Evolutionary conservation across 2,113 vertebrate species (phyloP).

Genomic region (Petroica traversi): DNA sequence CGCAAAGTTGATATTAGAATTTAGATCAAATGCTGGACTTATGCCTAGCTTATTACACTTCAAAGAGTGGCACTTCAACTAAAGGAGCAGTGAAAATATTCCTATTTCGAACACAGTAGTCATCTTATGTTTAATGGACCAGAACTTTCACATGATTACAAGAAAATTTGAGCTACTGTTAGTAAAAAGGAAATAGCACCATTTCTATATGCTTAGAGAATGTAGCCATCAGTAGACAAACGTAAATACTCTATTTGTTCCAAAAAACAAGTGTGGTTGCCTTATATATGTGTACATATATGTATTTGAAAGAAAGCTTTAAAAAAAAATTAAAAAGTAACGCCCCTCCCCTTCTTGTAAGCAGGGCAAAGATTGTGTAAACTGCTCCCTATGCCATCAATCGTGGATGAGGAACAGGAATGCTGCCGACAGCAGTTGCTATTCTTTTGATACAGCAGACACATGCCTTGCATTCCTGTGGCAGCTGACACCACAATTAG

Average conservation of each 20-base stretch:
- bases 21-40: neutral
- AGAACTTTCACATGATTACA: neutral
- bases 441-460: slow-evolving; percentile 32
- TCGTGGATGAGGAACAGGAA: neutral
- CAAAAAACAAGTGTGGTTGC: neutral
- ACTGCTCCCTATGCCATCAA: neutral
- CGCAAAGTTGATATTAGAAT: neutral
- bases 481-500: slow-evolving; percentile 52
- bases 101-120: neutral
- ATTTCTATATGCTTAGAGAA: neutral
- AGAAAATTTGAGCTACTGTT: neutral
- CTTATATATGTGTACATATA: too few species aligned
- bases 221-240: neutral
- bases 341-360: neutral
- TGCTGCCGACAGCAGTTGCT: slow-evolving; percentile 41
- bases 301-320: neutral
- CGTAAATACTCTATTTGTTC: neutral
- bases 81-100: neutral
- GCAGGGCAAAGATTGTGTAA: neutral
- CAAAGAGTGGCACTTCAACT: neutral
- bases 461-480: slow-evolving; percentile 10
- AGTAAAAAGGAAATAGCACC: neutral
- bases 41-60: neutral
- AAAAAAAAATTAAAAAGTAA: neutral
- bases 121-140: neutral